These are phyloP conservation scores for Thaumetopoea pityocampa DNA, from an alignment of 1,140 invertebrate species.

Conservation along the genomic window DNA sequence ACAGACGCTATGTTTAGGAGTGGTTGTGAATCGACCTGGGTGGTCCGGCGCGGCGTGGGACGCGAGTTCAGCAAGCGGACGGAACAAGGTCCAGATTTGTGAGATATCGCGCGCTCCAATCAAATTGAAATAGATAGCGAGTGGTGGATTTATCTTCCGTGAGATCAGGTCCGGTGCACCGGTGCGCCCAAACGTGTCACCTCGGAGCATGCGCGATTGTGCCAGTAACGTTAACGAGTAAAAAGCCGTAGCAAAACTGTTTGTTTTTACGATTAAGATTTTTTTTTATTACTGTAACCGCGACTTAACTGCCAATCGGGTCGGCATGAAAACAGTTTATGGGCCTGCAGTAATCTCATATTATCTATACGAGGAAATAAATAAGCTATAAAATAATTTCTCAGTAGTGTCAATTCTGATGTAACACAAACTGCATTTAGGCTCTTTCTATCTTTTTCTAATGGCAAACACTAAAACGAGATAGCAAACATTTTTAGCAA, in stretches of 20 bases:
- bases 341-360: no score
- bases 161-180: slow-evolving; percentile 59
- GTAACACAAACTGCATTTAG: no score
- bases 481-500: no score
- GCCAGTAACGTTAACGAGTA: slow-evolving; percentile 18
- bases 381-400: no score
- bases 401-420: no score
- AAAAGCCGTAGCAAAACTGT: slow-evolving; percentile 16
- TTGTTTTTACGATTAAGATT: slow-evolving; percentile 18
- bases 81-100: slow-evolving; percentile 65
- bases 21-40: slow-evolving; percentile 53
- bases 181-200: slow-evolving; percentile 55
- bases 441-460: no score
- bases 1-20: slow-evolving; percentile 50
- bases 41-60: slow-evolving; percentile 47
- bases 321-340: slow-evolving; percentile 13
- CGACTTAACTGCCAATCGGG: slow-evolving; percentile 12
- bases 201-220: slow-evolving; percentile 39
- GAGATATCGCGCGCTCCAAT: slow-evolving; percentile 55
- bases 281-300: slow-evolving; percentile 14
- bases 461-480: no score
- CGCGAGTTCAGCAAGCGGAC: slow-evolving; percentile 39
- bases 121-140: slow-evolving; percentile 65
- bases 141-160: slow-evolving; percentile 56
- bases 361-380: no score